Conservation (phyloP, 2,113 vertebrate species). For the Martes martes region DNA sequence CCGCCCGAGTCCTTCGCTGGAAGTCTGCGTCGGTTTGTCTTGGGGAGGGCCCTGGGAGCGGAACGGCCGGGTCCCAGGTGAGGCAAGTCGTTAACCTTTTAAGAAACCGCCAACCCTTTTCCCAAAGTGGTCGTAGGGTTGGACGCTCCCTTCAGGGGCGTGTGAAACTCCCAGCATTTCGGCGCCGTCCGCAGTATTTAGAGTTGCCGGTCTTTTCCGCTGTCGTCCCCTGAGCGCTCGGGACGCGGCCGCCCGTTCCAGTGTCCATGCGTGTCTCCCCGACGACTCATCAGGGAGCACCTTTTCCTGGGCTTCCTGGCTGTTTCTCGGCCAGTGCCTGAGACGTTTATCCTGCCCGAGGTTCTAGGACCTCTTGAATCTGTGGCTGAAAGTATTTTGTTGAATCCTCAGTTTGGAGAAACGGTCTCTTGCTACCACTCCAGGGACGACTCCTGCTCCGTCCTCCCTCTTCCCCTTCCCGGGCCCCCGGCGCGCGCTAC, state of each 20-base stretch:
- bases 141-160: accelerated
- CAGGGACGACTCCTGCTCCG: not conserved
- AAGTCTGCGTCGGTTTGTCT: not conserved
- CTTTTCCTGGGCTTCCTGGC: not conserved
- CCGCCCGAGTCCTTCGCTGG: not conserved
- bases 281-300: not conserved
- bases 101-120: not conserved
- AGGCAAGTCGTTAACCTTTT: not conserved
- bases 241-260: accelerated
- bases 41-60: not conserved
- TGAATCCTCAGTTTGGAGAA: not conserved
- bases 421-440: not conserved
- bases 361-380: not conserved
- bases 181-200: not conserved
- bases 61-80: not conserved
- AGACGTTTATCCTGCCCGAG: not conserved
- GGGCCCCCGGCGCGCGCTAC: accelerated
- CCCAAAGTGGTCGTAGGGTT: accelerated
- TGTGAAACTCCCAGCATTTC: not conserved
- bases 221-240: too few relatives aligned
- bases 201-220: not conserved
- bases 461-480: not conserved
- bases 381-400: not conserved
- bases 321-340: not conserved
- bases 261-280: not conserved